Conservation (phyloP, 2,113 vertebrate species). For the Ciconia boyciana region DNA sequence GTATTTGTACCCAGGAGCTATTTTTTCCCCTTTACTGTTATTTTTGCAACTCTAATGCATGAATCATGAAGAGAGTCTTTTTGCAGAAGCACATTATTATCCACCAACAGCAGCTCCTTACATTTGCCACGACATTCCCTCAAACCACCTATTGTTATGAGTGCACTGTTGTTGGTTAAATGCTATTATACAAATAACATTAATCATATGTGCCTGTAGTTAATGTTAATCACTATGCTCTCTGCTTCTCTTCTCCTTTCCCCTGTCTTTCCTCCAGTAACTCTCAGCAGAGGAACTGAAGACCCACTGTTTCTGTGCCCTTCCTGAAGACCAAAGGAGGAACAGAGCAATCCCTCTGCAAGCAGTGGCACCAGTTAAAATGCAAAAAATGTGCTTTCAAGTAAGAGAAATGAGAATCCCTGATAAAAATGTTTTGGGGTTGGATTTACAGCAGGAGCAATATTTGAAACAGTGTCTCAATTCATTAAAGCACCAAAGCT, state of each 20-base stretch:
- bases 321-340: neutral
- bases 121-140: conserved; percentile 12
- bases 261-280: neutral
- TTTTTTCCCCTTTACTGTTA: neutral
- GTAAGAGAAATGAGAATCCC: neutral
- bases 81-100: neutral
- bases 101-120: neutral
- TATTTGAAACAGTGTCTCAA: neutral
- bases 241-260: neutral
- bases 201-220: conserved; percentile 22
- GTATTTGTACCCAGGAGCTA: conserved; percentile 4
- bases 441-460: neutral
- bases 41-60: neutral
- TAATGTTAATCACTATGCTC: conserved; percentile 10
- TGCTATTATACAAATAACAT: conserved; percentile 47
- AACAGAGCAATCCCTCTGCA: neutral
- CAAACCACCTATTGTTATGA: conserved; percentile 30
- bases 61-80: conserved; percentile 5
- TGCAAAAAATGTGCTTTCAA: neutral
- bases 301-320: neutral
- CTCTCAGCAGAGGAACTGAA: neutral
- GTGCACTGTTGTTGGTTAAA: conserved; percentile 30
- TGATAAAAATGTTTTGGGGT: neutral
- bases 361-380: neutral
- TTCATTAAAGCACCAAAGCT: neutral